These are phyloP conservation scores for Chromoteleia sp. DNA, from an alignment of 2,888 invertebrate genomes.

Conservation along the genomic window DNA sequence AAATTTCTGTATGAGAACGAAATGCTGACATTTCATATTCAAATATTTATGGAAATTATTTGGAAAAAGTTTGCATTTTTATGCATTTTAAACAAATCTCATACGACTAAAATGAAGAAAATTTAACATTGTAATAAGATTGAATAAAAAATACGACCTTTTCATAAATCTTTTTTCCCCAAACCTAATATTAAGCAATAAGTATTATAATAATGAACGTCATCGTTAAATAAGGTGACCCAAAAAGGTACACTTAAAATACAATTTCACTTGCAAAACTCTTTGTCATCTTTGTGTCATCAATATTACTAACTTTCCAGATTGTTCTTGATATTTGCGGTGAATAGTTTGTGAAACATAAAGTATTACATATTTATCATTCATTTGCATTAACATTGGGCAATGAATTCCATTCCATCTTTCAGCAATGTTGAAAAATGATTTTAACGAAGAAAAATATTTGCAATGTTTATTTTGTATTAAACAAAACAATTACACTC, in stretches of 20 bases:
- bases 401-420: background rate
- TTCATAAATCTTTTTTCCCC: too few relatives aligned
- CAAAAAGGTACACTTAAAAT: constrained; percentile 14
- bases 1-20: background rate
- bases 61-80: background rate
- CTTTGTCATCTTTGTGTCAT: constrained; percentile 4
- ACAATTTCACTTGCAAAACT: background rate
- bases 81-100: too few relatives aligned
- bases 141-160: too few relatives aligned
- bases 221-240: background rate
- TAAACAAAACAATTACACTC: background rate
- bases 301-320: constrained; percentile 10
- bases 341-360: constrained; percentile 8
- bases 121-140: too few relatives aligned
- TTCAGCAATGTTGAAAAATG: background rate
- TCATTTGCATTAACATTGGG: constrained; percentile 17
- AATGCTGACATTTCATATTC: constrained; percentile 2
- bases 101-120: too few relatives aligned
- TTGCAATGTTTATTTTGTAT: background rate
- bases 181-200: background rate
- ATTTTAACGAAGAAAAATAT: background rate
- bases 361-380: constrained; percentile 7
- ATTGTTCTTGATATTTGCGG: constrained; percentile 5
- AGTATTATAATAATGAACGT: background rate
- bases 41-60: background rate